Evolutionary conservation across 1,140 invertebrate species (phyloP), one percentile per base, ranked within the genome.

Genomic region (Macrobrachium rosenbergii): DNA sequence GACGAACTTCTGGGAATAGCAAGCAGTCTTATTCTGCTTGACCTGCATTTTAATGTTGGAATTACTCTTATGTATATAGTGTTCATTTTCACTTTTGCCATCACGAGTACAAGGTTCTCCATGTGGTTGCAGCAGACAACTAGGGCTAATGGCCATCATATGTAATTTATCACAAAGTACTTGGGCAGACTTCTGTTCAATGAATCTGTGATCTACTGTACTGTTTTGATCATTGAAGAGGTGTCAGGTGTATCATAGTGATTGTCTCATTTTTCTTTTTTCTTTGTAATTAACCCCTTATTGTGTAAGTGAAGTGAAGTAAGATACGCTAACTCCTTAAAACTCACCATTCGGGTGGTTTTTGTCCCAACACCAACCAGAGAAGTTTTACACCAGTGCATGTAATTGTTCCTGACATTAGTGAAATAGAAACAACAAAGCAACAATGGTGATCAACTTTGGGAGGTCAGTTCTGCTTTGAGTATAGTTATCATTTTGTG

Each of bases 41-140:
- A 64, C 79, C 43, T 63, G 79, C 63, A 67, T 67, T 81, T 81
- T 81, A 81, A 81, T 81, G 79, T 81, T 81, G 79, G 79, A 67
- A 67, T 81, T 81, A 60, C 43, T 81, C 60, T 81, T 81, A 60
- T 81, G 79, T 81, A 81, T 81, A 81, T 81, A 81, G 79, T 81
- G 79, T 81, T 81, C 79, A 81, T 81, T 81, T 81, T 81, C 79
- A 81, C 79, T 81, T 72, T 81, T 81, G 79, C 79, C 79, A 81
- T 81, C 79, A 81, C 79, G 64, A 81, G 79, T 81, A 81, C 79
- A 81, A 81, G 64, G 79, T 81, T n/a, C 79, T 81, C 64, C 60
- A 81, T 21, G 79, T 67, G 62, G 79, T 81, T 63, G 63, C 60
- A 64, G 62, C 79, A 69, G 79, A 64, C 28, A 63, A 81, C 79